Evolutionary conservation across 2,888 invertebrate species (phyloP).

Genomic region (Macaria notata): DNA sequence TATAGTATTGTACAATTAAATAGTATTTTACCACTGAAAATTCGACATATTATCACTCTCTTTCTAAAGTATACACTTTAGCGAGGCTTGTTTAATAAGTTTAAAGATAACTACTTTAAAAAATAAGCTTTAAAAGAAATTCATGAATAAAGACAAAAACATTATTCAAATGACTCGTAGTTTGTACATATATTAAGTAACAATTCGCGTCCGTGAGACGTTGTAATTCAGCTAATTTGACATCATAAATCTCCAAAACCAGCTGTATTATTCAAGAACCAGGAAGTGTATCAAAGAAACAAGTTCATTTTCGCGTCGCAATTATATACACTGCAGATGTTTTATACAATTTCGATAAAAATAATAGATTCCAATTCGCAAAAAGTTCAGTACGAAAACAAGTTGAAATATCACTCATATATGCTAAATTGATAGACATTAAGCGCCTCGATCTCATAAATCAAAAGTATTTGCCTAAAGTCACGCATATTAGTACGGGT

Average conservation of each 20-base stretch:
- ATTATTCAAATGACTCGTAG: constrained; percentile 1
- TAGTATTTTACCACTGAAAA: too few relatives aligned
- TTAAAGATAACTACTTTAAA: too few relatives aligned
- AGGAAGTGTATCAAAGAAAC: constrained; percentile 27
- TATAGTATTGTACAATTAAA: too few relatives aligned
- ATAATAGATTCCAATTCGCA: constrained; percentile 2
- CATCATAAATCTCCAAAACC: constrained; percentile 27
- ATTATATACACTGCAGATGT: constrained; percentile 14
- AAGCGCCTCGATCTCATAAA: constrained; percentile 1
- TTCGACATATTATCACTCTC: too few relatives aligned
- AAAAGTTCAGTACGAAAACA: constrained; percentile 4
- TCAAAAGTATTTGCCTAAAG: not conserved
- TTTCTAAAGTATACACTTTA: too few relatives aligned
- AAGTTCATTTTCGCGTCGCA: constrained; percentile 20
- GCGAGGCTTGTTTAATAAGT: too few relatives aligned
- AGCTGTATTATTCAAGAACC: constrained; percentile 26
- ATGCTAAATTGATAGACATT: constrained; percentile 7
- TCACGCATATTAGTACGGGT: constrained; percentile 2
- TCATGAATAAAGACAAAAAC: too few relatives aligned
- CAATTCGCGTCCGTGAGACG: constrained; percentile 7
- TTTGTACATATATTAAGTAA: constrained; percentile 5
- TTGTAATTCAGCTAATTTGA: constrained; percentile 28
- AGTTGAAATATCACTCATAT: constrained; percentile 5
- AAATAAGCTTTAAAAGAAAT: too few relatives aligned
- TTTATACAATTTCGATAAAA: constrained; percentile 9